Conservation (phyloP, 2,797 vertebrate species). For the Myioborus miniatus region DNA sequence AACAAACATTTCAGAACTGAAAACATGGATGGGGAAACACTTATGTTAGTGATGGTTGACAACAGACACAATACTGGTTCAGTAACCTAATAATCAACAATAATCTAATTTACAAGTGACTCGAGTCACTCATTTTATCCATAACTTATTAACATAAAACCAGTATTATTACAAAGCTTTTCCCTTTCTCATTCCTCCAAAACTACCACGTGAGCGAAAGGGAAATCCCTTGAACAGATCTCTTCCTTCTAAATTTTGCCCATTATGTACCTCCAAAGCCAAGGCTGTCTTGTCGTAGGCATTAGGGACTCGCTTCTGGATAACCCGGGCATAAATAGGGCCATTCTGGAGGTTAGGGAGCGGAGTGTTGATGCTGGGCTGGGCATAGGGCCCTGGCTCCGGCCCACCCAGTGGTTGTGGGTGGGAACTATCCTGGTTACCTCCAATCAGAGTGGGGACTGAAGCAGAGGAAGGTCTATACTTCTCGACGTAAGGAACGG, state of each 20-base stretch:
- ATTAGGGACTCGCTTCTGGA: slow-evolving; percentile 99
- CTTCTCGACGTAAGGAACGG: slow-evolving; percentile 98
- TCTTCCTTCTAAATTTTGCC: slow-evolving; percentile 78
- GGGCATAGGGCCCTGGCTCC: slow-evolving; percentile 97
- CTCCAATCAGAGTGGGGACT: slow-evolving; percentile 81
- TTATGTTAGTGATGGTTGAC: slow-evolving; percentile 43
- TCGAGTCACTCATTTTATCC: slow-evolving; percentile 7
- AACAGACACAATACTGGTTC: slow-evolving; percentile 54
- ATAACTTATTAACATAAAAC: slow-evolving; percentile 44
- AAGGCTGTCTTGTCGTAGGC: slow-evolving; percentile 99
- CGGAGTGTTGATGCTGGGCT: slow-evolving; percentile 91
- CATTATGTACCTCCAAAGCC: slow-evolving; percentile 95
- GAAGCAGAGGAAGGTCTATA: slow-evolving; percentile 88
- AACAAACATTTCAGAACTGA: neutral
- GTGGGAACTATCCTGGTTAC: slow-evolving; percentile 90
- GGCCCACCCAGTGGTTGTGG: slow-evolving; percentile 86
- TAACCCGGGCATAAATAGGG: slow-evolving; percentile 95
- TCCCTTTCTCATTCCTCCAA: slow-evolving; percentile 66
- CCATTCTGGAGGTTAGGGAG: slow-evolving; percentile 99
- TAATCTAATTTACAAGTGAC: slow-evolving; percentile 46
- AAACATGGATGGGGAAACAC: slow-evolving; percentile 25
- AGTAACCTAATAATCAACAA: slow-evolving; percentile 44
- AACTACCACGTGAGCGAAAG: slow-evolving; percentile 67
- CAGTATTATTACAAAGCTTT: slow-evolving; percentile 60
- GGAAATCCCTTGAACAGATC: slow-evolving; percentile 77